Conservation (phyloP, 2,113 vertebrate genomes). For the Pterocles gutturalis region DNA sequence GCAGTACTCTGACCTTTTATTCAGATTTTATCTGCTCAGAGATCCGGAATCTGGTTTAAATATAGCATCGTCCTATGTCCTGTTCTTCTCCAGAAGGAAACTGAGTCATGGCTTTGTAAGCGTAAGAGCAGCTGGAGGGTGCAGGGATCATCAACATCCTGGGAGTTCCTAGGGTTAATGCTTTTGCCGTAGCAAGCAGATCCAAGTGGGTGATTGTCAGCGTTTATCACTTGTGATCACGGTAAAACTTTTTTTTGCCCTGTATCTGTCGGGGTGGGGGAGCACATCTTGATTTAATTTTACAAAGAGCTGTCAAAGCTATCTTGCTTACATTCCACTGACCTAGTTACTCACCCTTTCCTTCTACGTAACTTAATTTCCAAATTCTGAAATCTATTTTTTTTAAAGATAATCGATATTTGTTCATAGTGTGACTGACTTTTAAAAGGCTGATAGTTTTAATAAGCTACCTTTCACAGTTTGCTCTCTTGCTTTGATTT, state of each 20-base stretch:
- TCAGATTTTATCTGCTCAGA: not conserved
- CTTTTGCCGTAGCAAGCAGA: not conserved
- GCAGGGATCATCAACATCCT: accelerated
- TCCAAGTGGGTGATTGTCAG: accelerated
- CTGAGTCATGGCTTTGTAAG: not conserved
- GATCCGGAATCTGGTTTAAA: not conserved
- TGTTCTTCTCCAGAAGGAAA: not conserved
- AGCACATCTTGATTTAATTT: not conserved
- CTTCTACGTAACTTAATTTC: not conserved
- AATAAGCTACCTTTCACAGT: not conserved
- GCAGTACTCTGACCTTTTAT: not conserved
- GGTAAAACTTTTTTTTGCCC: not conserved
- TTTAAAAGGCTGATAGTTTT: not conserved
- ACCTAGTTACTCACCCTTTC: not conserved
- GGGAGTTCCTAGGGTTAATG: not conserved
- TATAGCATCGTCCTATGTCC: not conserved
- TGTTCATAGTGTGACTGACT: not conserved
- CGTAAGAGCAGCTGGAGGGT: not conserved
- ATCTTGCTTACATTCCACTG: not conserved
- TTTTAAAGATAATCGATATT: not conserved
- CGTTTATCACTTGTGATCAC: not conserved
- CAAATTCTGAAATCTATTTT: not conserved
- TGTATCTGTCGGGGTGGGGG: too few species aligned
- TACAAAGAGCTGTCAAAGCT: not conserved
- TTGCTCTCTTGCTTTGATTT: not conserved